Base-by-base conservation (phyloP, 2,113 vertebrate species). In the Ciconia maguari region DNA sequence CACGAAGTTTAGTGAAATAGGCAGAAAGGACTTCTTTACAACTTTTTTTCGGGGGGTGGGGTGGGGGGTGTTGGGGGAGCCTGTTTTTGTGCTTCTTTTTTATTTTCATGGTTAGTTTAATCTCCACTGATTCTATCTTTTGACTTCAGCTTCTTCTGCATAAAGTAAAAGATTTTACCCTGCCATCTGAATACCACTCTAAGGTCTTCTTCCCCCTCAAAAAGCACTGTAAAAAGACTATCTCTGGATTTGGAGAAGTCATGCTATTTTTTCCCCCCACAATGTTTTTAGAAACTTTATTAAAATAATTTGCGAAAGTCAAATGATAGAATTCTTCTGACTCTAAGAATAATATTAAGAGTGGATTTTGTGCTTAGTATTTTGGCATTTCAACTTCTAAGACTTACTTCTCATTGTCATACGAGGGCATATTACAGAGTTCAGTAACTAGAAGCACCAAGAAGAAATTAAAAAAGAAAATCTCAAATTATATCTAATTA, bases 401-500 rank as follows among this genome's bases (percentile, higher is more conserved):
- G 96, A 55, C 79, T 75, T 94, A 69, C 76, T 97, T 96, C 83
- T 85, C 89, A 94, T 97, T 93, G 96, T 96, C 74, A 95, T 96
- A 97, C 71, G 57, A 80, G 89, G 95, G 90, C 95, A 95, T 91
- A 83, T 60, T 97, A 96, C 88, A 87, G 93, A 97, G 95, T 52
- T 96, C 96, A 97, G 85, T 97, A 96, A 98, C 97, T 97, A 97
- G 94, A 96, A 97, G 91, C 62, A 55, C 94, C 87, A 96, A 97
- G 94, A 97, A 97, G 94, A 96, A 96, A 97, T 98, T 98, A 96
- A 97, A 96, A 97, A 95, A 85, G 93, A 97, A 96, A 90, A 94
- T 94, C 97, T 97, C 93, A 96, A 97, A 97, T 97, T 93, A 94
- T 96, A 97, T 94, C 89, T 97, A 98, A 98, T 98, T 98, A 98